Percentiles rank a stretch among this genome's conserved stretches.
These are phyloP conservation scores for Nebria ingens DNA, from an alignment of 1,140 invertebrate species.

Conservation along the genomic window DNA sequence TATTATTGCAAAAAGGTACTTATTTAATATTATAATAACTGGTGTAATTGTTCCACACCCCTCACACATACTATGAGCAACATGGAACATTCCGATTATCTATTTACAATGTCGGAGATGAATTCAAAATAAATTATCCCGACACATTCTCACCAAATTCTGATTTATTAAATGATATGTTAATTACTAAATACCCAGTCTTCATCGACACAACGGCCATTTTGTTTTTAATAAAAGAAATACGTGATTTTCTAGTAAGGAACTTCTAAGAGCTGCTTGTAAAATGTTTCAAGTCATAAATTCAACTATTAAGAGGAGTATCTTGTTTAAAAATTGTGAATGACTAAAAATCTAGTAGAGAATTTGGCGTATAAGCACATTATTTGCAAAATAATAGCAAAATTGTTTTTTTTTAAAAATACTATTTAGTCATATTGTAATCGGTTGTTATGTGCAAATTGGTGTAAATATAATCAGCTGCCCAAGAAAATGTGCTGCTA, in stretches of 20 bases:
- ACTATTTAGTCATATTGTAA: too few species aligned
- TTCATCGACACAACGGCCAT: slow-evolving; percentile 6
- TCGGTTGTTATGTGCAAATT: too few species aligned
- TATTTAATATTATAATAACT: not conserved
- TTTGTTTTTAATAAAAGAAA: not conserved
- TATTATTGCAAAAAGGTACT: slow-evolving; percentile 9
- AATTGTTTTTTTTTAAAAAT: too few species aligned
- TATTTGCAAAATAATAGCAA: too few species aligned
- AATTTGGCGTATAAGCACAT: too few species aligned
- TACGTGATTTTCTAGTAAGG: not conserved
- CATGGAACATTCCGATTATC: not conserved
- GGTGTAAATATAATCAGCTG: too few species aligned
- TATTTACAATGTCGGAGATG: not conserved
- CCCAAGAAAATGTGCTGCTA: too few species aligned
- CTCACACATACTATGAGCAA: not conserved
- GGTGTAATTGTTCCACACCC: not conserved
- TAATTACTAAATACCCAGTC: slow-evolving; percentile 9
- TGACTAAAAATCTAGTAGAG: too few species aligned
- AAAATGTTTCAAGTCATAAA: not conserved
- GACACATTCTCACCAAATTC: not conserved
- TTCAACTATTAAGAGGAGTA: too few species aligned
- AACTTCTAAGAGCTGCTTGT: slow-evolving; percentile 1
- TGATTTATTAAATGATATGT: slow-evolving; percentile 3
- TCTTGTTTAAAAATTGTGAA: too few species aligned
- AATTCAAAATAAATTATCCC: not conserved